Base-by-base conservation (phyloP, 2,113 vertebrate genomes). In the Opisthocomus hoazin region DNA sequence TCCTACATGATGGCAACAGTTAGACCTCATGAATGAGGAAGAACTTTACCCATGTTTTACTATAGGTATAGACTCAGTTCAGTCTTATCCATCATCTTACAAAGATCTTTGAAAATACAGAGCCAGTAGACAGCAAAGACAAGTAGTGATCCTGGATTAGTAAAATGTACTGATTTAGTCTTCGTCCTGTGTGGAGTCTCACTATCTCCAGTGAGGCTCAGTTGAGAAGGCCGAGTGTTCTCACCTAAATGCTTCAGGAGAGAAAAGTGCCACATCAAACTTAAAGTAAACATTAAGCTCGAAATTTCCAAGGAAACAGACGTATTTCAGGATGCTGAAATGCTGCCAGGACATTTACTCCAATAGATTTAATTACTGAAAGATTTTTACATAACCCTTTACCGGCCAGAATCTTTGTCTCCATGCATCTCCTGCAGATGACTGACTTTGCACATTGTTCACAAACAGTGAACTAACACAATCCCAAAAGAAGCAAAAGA, bases 281-380 rank as follows among this genome's bases (percentile, higher is more conserved):
- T 76, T 82, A 84, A 84, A 68, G 10, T 18, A 95, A 53, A 76
- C 36, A 56, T n/a, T 17, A 15, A 90, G 71, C 71, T 12, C 90
- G 70, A 83, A 96, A 95, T 74, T 91, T 32, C 50, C 70, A 85
- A 70, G 65, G 74, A 95, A 93, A 90, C 51, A 83, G 70, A 85
- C 41, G 34, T 61, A 57, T 89, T 80, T 94, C 82, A 90, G 56
- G 24, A 79, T 41, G n/a, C 19, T 92, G 92, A 90, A 80, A 83
- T 30, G n/a, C 17, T 95, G 91, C 87, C 91, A 94, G 54, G 65
- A 88, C 57, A 80, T 85, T 86, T 85, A 66, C 7, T 77, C 70
- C 58, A 77, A 43, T 24, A 24, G 11, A 37, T 74, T 41, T 66
- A 36, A 90, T 91, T 58, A n/a, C 46, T 68, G 45, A 74, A 73